Evolutionary conservation across 2,113 vertebrate genomes (phyloP), one percentile per base, ranked within the genome.

Genomic region (Danionella cerebrum): DNA sequence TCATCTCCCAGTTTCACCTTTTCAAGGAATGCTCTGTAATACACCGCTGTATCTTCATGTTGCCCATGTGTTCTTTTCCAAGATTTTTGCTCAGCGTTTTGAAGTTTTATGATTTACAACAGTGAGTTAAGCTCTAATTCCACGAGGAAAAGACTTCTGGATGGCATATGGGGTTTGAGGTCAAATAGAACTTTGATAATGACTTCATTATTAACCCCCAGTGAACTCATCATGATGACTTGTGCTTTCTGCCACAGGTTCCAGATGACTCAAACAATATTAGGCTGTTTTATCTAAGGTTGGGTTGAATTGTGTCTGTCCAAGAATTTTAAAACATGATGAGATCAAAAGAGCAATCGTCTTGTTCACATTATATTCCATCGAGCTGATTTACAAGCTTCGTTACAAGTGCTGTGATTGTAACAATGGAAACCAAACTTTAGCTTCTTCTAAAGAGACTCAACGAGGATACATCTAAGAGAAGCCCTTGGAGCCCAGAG

Each of bases 171-270:
- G 52, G 51, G 22, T 42, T 42, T 36, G 18, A 25, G 45, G 10
- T 16, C 24, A 42, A 54, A n/a, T 3, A 21, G 42, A 31, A 14
- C 22, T 45, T 21, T 41, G 31, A 66, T 52, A 44, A 59, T 41
- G 54, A 16, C n/a, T 24, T 60, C 47, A 52, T 59, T 53, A 67
- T 67, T 59, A 52, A 21, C 55, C 65, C 62, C 63, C 54, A 48
- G 62, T 53, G 42, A 45, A 11, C 35, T 38, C 27, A 45, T 58
- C 51, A 50, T 14, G 33, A 35, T 58, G 21, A 39, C 41, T 58
- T 65, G 33, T 54, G 52, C 33, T 29, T 16, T 18, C 12, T 22
- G 10, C 27, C 29, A 14, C 38, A 21, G 25, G 44, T 60, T 38
- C 13, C 13, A 14, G 19, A 6, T n/a, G n/a, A n/a, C n/a, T n/a